Conservation (phyloP, 2,888 invertebrate genomes). For the Luperina nickerlii region DNA sequence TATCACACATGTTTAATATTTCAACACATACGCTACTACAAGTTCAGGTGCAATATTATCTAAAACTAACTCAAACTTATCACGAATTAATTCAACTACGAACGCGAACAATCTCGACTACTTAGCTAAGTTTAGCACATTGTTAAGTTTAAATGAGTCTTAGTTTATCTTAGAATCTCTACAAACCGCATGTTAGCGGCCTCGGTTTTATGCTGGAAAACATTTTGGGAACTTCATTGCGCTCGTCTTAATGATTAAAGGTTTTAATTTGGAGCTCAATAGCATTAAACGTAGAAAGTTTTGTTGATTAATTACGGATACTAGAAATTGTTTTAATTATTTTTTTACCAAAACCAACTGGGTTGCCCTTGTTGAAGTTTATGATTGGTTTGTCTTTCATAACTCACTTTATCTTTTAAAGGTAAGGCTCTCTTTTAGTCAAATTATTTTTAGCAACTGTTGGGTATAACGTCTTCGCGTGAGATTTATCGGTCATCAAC, state of each 20-base stretch:
- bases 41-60: constrained; percentile 51
- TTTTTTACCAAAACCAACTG: not conserved
- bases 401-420: not conserved
- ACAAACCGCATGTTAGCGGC: constrained; percentile 55
- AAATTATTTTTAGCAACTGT: not conserved
- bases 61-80: constrained; percentile 58
- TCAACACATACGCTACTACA: constrained; percentile 20
- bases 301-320: constrained; percentile 21
- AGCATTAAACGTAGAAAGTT: constrained; percentile 10
- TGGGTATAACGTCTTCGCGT: not conserved
- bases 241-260: constrained; percentile 20
- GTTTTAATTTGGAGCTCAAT: constrained; percentile 26
- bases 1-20: constrained; percentile 30
- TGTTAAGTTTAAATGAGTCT: constrained; percentile 70
- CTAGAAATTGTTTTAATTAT: not conserved
- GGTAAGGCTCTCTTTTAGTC: not conserved
- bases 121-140: constrained; percentile 65
- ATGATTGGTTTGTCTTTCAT: constrained; percentile 6
- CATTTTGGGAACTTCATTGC: constrained; percentile 52
- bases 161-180: constrained; percentile 66
- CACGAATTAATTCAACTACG: constrained; percentile 70
- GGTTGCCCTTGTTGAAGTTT: constrained; percentile 15
- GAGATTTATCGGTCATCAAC: not conserved
- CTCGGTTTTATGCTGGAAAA: constrained; percentile 30
- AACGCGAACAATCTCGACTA: constrained; percentile 70